Evolutionary conservation across 2,888 invertebrate species (phyloP).

Genomic region (Erebia palarica): DNA sequence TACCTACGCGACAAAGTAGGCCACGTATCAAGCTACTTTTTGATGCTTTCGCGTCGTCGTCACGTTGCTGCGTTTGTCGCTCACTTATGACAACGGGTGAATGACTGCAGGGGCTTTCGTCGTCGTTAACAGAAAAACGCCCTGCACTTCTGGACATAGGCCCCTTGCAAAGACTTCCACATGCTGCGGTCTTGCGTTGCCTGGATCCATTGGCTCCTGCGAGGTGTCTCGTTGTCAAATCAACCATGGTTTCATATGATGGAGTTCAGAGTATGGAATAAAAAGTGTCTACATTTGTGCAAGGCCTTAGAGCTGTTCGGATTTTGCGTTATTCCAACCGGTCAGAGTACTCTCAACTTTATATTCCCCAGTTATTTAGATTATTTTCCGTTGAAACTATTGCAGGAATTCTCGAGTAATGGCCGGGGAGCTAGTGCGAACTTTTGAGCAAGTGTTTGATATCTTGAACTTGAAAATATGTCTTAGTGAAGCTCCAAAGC

Average conservation of each 20-base stretch:
- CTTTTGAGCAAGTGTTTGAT: neutral
- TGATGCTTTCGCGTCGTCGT: too few species aligned
- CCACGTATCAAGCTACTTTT: too few species aligned
- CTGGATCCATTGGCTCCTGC: too few species aligned
- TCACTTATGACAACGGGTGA: too few species aligned
- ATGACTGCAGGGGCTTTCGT: too few species aligned
- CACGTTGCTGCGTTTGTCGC: too few species aligned
- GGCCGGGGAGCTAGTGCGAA: conserved; percentile 28
- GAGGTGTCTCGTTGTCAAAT: too few species aligned
- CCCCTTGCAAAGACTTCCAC: too few species aligned
- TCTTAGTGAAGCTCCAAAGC: neutral
- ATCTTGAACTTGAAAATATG: neutral
- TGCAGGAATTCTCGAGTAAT: conserved; percentile 64
- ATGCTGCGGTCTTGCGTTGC: too few species aligned
- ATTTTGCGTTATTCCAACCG: conserved; percentile 53
- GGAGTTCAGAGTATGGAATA: neutral
- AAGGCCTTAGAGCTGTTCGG: conserved; percentile 52
- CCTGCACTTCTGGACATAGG: too few species aligned
- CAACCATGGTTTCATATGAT: neutral
- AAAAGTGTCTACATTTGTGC: neutral
- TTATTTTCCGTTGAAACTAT: conserved; percentile 49
- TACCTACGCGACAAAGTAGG: too few species aligned
- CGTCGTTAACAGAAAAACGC: too few species aligned
- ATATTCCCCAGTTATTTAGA: conserved; percentile 54
- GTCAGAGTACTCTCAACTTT: conserved; percentile 29